phyloP scores from a whole-genome alignment of 2,113 vertebrate species.

The chimpanzee (Pan troglodytes) region NHGRI_mPanTro3-v2.1_pri NC_072402.2:90696501-90697000 shows the following conservation, averaged over 20 bases:
- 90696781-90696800: not conserved
- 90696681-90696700: not conserved
- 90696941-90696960: not conserved
- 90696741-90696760: not conserved
- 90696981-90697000: not conserved
- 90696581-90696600: not conserved
- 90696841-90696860: not conserved
- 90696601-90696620: not conserved
- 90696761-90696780: not conserved
- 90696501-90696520: not conserved
- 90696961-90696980: not conserved
- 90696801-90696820: not conserved
- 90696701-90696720: not conserved
- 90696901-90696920: fast-evolving
- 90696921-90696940: not conserved
- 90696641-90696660: not conserved
- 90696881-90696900: not conserved
- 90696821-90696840: not conserved
- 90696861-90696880: not conserved
- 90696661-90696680: not conserved
- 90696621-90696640: not conserved
- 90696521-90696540: not conserved
- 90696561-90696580: not conserved
- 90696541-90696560: not conserved
- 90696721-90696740: not conserved